These are phyloP conservation scores for Malthinus flaveolus DNA, from an alignment of 2,888 invertebrate genomes.

Conservation along the genomic window DNA sequence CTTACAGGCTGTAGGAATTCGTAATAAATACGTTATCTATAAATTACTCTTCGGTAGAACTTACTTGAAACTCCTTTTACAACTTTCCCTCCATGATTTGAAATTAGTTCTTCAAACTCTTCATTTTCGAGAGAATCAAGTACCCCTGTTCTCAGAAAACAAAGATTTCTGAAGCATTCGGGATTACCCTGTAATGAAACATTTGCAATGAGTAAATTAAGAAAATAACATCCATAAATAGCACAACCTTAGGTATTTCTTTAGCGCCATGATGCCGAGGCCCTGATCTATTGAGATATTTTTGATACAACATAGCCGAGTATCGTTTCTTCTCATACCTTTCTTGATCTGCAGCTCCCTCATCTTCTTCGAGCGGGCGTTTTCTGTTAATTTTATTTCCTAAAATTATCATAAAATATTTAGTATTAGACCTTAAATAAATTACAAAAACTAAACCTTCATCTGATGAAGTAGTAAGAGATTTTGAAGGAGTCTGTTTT, in stretches of 20 bases:
- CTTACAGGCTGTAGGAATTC: no score
- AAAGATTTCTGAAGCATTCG: constrained; percentile 70
- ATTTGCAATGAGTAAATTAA: neutral
- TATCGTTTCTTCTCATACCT: constrained; percentile 68
- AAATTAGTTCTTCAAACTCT: constrained; percentile 73
- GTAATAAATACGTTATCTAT: no score
- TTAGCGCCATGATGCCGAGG: constrained; percentile 83
- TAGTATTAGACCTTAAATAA: neutral
- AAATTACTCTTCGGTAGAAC: constrained; percentile 14
- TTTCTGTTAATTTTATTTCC: constrained; percentile 10
- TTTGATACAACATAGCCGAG: constrained; percentile 69
- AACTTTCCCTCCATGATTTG: constrained; percentile 79
- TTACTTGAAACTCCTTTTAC: constrained; percentile 72
- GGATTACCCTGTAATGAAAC: constrained; percentile 63
- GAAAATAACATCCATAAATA: neutral
- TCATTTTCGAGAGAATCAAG: constrained; percentile 86
- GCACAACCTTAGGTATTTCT: constrained; percentile 73
- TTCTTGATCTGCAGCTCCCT: constrained; percentile 65
- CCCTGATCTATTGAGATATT: constrained; percentile 76
- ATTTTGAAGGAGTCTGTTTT: neutral
- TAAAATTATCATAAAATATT: neutral
- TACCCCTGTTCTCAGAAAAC: constrained; percentile 82
- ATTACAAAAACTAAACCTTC: constrained; percentile 8
- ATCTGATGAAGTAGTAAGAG: constrained; percentile 5
- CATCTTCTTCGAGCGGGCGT: constrained; percentile 43